Evolutionary conservation across 2,888 invertebrate genomes (phyloP).

Genomic region (Acrobasis repandana): DNA sequence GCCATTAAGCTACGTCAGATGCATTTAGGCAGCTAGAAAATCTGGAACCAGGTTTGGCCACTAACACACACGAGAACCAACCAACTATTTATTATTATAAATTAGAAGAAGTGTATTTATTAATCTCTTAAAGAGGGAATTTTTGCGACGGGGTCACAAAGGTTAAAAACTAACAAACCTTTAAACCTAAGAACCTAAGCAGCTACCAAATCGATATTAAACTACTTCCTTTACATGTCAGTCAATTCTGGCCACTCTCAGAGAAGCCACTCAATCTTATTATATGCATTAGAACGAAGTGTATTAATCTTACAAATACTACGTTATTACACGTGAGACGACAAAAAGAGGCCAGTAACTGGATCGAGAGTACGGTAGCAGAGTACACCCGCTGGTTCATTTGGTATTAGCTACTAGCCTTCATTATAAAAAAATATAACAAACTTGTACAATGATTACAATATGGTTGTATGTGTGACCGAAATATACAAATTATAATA

Average conservation of each 20-base stretch:
- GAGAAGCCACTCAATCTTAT: constrained; percentile 71
- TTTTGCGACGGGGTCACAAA: no score
- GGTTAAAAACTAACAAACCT: not conserved
- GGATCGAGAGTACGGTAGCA: constrained; percentile 67
- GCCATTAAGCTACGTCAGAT: no score
- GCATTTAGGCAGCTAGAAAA: no score
- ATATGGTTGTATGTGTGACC: no score
- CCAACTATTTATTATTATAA: no score
- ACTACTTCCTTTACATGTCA: constrained; percentile 1
- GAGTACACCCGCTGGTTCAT: constrained; percentile 39
- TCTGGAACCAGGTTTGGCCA: no score
- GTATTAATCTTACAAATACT: constrained; percentile 73
- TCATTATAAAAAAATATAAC: no score
- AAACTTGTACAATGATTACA: no score
- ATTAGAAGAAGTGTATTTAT: no score
- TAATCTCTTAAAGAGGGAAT: no score
- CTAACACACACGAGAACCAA: no score
- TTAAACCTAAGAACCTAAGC: not conserved
- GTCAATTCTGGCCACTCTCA: constrained; percentile 36
- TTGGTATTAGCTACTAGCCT: constrained; percentile 22
- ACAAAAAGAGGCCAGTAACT: constrained; percentile 75
- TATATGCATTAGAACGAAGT: constrained; percentile 70
- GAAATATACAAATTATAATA: no score
- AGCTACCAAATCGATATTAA: not conserved
- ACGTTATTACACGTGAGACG: constrained; percentile 61